Percentiles rank a stretch among this genome's conserved stretches.
Conservation (phyloP, 2,797 vertebrate species). For the Lophius americanus region DNA sequence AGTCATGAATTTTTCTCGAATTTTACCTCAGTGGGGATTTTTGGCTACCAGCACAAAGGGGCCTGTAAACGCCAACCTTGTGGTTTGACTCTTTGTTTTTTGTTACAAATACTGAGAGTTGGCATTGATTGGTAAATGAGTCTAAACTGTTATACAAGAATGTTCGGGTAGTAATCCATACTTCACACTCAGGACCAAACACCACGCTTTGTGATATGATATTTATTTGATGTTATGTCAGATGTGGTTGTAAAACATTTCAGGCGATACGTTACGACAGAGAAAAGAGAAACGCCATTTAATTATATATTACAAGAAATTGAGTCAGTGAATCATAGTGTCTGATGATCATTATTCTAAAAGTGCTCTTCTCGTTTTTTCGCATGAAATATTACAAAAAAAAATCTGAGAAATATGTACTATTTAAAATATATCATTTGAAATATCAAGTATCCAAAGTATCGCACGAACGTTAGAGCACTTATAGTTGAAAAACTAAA, state of each 20-base stretch:
- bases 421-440: neutral
- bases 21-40: slow-evolving; percentile 34
- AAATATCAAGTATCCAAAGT: neutral
- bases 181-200: neutral
- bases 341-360: neutral
- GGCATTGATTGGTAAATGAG: neutral
- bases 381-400: neutral
- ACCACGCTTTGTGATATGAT: neutral
- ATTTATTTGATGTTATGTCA: neutral
- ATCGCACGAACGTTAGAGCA: neutral
- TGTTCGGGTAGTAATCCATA: too few species aligned
- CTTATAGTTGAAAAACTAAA: too few species aligned
- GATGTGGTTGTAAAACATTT: neutral
- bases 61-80: neutral
- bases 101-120: slow-evolving; percentile 20
- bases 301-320: too few species aligned
- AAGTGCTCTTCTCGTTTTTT: neutral
- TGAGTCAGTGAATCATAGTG: neutral
- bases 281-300: neutral
- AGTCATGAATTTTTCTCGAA: neutral
- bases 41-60: neutral
- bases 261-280: neutral
- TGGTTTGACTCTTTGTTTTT: slow-evolving; percentile 22
- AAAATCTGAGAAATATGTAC: too few species aligned
- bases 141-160: too few species aligned